Evolutionary conservation across 1,140 invertebrate species (phyloP), one percentile per base, ranked within the genome.

Genomic region (Drosophila nikananu): DNA sequence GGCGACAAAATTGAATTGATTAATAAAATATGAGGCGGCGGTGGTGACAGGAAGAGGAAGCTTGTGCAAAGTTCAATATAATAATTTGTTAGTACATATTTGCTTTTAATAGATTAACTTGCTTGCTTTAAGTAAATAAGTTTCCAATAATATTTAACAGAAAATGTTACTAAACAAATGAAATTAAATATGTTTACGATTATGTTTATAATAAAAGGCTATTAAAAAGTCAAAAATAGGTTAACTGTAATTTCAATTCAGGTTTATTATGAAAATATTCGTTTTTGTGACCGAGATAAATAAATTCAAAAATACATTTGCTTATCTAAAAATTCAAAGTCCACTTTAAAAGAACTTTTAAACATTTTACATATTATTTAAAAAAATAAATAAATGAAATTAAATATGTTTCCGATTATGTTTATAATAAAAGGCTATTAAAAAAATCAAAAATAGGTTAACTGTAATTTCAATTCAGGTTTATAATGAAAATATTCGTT

Each of bases 1-100:
- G 77, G 66, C 77, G 70, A 25, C 59, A 70, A 79, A 90, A 79
- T 90, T 79, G 70, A 89, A 89, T 90, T 89, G 81, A 90, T 89
- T 87, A 89, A 81, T 84, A 89, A 89, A 89, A 65, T 54, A 81
- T 81, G 37, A 55, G 52, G 60, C 23, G 46, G 5, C 25, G 44
- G 51, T 12, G 44, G 51, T 12, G 25, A 12, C 17, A 58, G 17
- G 48, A 51, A 55, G 30, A 21, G 23, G 30, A 35, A 32, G 21
- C 30, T 41, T 13, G 7, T 17, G 9, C 46, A 19, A 15, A 35
- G 35, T 13, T 21, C 23, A 51, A 23, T 15, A 25, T 42, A 15
- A 12, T 44, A 66, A 32, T 27, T 35, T 9, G 6, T 44, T 41
- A n/a, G n/a, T 30, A n/a, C n/a, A n/a, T n/a, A 41, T 58, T 64